Evolutionary conservation across 2,797 vertebrate genomes (phyloP).

Genomic region (Lithobates sylvaticus): DNA sequence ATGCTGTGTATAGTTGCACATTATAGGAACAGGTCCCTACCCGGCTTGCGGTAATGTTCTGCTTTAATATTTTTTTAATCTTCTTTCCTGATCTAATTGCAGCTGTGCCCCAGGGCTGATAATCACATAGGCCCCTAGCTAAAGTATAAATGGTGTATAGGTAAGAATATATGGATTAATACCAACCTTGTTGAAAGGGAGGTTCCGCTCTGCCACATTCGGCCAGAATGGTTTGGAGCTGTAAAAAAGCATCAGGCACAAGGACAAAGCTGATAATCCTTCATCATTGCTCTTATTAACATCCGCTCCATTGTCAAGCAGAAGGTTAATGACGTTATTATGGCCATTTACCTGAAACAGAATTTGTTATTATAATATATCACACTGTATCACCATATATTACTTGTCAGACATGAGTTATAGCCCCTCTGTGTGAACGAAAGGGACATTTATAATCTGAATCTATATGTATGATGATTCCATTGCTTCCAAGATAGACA

Average conservation of each 20-base stretch:
- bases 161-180: background rate
- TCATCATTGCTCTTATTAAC: constrained; percentile 84
- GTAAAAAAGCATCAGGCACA: constrained; percentile 83
- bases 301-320: constrained; percentile 84
- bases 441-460: background rate
- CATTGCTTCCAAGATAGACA: background rate
- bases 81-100: background rate
- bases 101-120: background rate
- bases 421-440: background rate
- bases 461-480: background rate
- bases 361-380: constrained; percentile 18
- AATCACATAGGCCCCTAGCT: background rate
- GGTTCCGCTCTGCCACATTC: constrained; percentile 68
- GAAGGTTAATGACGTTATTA: constrained; percentile 77
- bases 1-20: background rate
- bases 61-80: background rate
- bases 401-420: constrained; percentile 18
- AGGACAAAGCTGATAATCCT: constrained; percentile 81
- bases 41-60: too few species aligned
- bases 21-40: background rate
- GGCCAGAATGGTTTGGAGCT: constrained; percentile 74
- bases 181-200: constrained; percentile 63
- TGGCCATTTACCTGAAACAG: constrained; percentile 78
- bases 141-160: background rate
- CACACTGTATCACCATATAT: background rate